Percentiles rank a stretch among this genome's conserved stretches.
Conservation (phyloP, 2,797 vertebrate species). For the Antennarius maculatus region DNA sequence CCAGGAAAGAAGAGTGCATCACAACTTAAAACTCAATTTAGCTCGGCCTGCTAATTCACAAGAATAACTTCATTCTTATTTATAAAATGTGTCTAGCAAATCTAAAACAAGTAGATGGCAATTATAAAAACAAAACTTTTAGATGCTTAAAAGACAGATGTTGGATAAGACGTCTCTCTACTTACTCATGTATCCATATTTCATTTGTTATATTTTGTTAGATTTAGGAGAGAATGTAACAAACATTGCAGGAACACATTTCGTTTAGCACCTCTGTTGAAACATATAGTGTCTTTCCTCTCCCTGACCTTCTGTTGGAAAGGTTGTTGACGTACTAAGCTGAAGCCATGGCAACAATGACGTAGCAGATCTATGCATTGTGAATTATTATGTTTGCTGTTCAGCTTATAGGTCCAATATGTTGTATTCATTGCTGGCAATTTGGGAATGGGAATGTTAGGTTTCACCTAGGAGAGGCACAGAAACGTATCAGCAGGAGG, state of each 20-base stretch:
- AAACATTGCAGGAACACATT: slow-evolving; percentile 6
- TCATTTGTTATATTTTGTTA: neutral
- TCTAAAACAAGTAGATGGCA: neutral
- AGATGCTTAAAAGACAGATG: neutral
- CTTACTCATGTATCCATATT: neutral
- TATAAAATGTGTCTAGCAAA: neutral
- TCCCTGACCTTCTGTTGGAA: slow-evolving; percentile 39
- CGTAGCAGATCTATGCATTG: slow-evolving; percentile 50
- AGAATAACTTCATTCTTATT: neutral
- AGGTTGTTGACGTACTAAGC: slow-evolving; percentile 26
- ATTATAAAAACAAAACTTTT: neutral
- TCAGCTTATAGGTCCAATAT: slow-evolving; percentile 42
- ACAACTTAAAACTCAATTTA: slow-evolving; percentile 6
- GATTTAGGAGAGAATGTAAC: slow-evolving; percentile 2
- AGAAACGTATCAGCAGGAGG: slow-evolving; percentile 57
- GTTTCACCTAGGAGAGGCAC: slow-evolving; percentile 72
- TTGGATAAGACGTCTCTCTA: neutral
- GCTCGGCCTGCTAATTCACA: neutral
- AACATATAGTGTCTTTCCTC: slow-evolving; percentile 16
- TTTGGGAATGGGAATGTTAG: slow-evolving; percentile 44
- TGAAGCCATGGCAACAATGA: slow-evolving; percentile 57
- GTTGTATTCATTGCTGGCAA: slow-evolving; percentile 32
- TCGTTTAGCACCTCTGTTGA: neutral
- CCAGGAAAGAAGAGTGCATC: slow-evolving; percentile 4
- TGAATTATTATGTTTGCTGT: slow-evolving; percentile 62